Base-by-base conservation (phyloP, 2,888 invertebrate species). In the Parnassius apollo region DNA sequence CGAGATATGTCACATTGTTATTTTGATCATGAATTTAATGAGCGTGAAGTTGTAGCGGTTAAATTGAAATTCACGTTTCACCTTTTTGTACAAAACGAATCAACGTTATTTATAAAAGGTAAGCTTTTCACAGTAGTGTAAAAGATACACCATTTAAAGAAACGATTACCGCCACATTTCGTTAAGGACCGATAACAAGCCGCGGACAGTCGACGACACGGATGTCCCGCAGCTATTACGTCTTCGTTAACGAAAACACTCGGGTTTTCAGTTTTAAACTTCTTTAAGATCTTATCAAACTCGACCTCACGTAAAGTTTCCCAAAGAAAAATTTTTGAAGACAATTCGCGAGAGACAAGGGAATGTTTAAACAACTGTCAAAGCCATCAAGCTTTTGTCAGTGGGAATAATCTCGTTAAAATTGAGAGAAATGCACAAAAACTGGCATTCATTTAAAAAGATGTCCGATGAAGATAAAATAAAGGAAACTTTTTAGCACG, bases 331-430 rank as follows among this genome's bases (percentile, higher is more conserved):
- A 56, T 51, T 61, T 61, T 50, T 56, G 76, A 72, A 75, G 65
- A 71, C 73, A 73, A 80, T 73, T 73, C 66, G 66, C 69, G 65
- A 78, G 77, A 74, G 75, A 77, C 76, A 74, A 76, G 73, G 76
- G 75, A 78, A 76, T 82, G 78, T 81, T 85, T 83, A 84, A 83
- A 81, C 82, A 86, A 83, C 82, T 81, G 85, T 82, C 83, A 81
- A 76, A 82, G 78, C 75, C 76, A 77, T 86, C 79, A 71, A 79
- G 75, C 77, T 79, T 81, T 83, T 78, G 80, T 81, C 73, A 74
- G 74, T 57, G 72, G 75, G 72, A 48, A 51, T 78, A 77, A 81
- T 82, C 82, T 86, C 78, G 79, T 86, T 86, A 82, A 83, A 82
- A 81, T 82, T 78, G 78, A 81, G 77, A 77, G 80, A 78, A 84